Conservation (phyloP, 2,888 invertebrate species). For the Oscheius sp. region DNA sequence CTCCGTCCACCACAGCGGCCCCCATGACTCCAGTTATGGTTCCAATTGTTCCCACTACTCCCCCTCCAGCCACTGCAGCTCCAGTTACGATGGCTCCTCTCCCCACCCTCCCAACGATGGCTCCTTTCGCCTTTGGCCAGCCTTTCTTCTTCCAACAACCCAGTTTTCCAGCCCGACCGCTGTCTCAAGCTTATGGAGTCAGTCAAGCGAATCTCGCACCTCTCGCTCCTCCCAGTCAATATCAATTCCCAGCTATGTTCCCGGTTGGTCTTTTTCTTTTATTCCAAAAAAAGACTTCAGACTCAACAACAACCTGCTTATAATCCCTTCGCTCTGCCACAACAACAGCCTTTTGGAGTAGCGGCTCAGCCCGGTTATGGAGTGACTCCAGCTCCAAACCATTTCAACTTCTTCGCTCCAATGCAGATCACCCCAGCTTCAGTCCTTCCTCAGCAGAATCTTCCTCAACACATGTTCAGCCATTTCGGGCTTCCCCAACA, state of each 20-base stretch:
- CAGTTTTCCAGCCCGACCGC: conserved; percentile 29
- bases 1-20: conserved; percentile 5
- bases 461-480: neutral
- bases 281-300: neutral
- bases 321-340: conserved; percentile 16
- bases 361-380: conserved; percentile 27
- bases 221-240: conserved; percentile 18
- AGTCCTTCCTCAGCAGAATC: neutral
- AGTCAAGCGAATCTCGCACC: conserved; percentile 21
- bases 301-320: neutral
- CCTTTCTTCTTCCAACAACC: conserved; percentile 31
- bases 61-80: conserved; percentile 25
- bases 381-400: neutral
- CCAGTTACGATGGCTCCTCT: conserved; percentile 23
- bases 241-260: conserved; percentile 20
- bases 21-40: neutral
- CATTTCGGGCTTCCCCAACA: neutral
- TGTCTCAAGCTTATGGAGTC: conserved; percentile 17
- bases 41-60: conserved; percentile 30
- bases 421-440: neutral
- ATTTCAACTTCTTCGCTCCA: neutral
- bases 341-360: conserved; percentile 25
- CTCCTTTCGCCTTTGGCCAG: conserved; percentile 17
- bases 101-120: conserved; percentile 29
- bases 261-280: neutral